A percentile compares a stretch with the other conserved stretches of the same genome.
Evolutionary conservation across 2,888 invertebrate genomes (phyloP).

Genomic region (Orthosia gothica): DNA sequence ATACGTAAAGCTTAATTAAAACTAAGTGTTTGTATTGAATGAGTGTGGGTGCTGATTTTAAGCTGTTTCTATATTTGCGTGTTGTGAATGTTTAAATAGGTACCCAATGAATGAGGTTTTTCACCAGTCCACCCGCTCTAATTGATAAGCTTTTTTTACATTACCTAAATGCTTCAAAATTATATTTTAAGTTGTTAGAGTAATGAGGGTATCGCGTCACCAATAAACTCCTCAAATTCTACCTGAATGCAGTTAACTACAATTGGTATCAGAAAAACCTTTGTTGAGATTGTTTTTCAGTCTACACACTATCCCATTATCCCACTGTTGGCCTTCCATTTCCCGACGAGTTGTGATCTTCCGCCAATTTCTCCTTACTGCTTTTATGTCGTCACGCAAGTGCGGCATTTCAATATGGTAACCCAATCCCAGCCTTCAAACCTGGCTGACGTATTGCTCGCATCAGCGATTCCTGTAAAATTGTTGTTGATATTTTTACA

Average conservation of each 20-base stretch:
- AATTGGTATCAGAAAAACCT: neutral
- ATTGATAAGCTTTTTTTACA: neutral
- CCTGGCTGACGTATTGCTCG: too few species aligned
- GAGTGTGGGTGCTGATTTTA: neutral
- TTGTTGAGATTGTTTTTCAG: too few species aligned
- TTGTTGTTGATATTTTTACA: too few species aligned
- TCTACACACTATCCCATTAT: too few species aligned
- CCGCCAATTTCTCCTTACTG: neutral
- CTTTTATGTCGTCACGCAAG: neutral
- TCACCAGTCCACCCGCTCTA: neutral
- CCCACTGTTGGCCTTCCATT: too few species aligned
- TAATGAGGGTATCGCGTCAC: neutral
- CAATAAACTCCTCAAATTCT: slow-evolving; percentile 10
- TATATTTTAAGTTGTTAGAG: slow-evolving; percentile 5
- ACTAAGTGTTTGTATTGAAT: neutral
- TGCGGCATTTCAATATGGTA: neutral
- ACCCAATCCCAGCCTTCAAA: too few species aligned
- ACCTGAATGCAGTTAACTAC: neutral
- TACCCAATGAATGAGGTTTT: neutral
- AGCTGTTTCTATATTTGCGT: neutral
- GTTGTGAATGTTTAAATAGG: neutral
- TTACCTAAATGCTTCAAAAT: neutral
- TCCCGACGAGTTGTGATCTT: too few species aligned
- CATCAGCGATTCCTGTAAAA: too few species aligned
- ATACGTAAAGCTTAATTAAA: neutral